phyloP scores from a whole-genome alignment of 2,888 invertebrate species.

The Lasioglossum malachurum region DNA sequence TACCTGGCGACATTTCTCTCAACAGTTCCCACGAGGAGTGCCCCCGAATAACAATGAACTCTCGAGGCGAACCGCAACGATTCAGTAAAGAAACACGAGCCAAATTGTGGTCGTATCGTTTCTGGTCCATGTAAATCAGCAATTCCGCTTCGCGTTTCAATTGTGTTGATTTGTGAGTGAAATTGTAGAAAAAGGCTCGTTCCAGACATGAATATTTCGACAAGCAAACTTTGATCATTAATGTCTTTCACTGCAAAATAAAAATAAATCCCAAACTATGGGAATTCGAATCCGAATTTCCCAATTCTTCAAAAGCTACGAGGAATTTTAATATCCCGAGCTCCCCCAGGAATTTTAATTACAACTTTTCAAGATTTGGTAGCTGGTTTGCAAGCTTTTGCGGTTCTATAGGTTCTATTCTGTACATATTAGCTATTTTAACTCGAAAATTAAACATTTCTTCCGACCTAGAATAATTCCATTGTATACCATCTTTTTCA shows the following conservation, averaged over 20 bases:
- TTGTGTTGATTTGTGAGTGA: not conserved
- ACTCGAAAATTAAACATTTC: too few species aligned
- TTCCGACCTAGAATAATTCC: too few species aligned
- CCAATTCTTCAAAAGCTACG: not conserved
- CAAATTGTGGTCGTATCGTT: not conserved
- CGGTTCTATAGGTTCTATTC: not conserved
- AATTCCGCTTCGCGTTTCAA: not conserved
- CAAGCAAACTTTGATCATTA: not conserved
- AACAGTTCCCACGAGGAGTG: constrained; percentile 21
- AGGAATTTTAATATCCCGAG: not conserved
- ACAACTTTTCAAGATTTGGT: not conserved
- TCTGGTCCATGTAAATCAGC: not conserved
- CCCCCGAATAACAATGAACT: constrained; percentile 65
- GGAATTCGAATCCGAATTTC: not conserved
- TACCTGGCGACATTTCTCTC: not conserved
- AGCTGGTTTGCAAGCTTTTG: not conserved
- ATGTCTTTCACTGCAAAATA: not conserved
- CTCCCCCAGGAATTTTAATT: too few species aligned
- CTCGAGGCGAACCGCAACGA: constrained; percentile 42
- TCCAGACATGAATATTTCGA: not conserved
- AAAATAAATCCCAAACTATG: not conserved
- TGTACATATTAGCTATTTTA: not conserved
- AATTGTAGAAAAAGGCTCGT: too few species aligned
- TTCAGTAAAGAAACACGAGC: not conserved
- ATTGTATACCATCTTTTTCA: too few species aligned